Evolutionary conservation across 2,888 invertebrate species (phyloP).

Genomic region (Drosophila falleni): DNA sequence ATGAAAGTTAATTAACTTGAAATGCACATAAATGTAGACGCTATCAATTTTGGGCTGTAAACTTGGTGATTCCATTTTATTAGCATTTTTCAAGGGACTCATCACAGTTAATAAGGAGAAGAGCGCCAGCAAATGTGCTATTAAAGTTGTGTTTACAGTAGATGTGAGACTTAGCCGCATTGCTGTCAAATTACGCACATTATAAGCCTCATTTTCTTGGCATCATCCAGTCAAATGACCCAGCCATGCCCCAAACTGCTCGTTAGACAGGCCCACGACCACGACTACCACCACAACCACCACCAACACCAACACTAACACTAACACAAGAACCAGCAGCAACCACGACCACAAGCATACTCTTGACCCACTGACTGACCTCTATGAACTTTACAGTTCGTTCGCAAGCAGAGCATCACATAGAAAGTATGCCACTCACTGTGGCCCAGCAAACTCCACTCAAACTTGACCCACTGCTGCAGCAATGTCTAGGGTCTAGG

Average conservation of each 20-base stretch:
- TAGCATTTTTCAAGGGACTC: conserved; percentile 44
- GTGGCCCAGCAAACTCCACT: conserved; percentile 31
- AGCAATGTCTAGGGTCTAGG: conserved; percentile 27
- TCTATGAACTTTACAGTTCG: conserved; percentile 42
- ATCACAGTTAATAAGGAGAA: conserved; percentile 37
- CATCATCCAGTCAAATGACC: conserved; percentile 48
- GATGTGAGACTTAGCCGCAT: conserved; percentile 25
- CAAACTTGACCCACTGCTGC: conserved; percentile 59
- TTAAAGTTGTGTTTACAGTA: conserved; percentile 47
- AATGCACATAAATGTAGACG: conserved; percentile 14
- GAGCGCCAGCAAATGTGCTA: conserved; percentile 29
- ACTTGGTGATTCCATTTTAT: conserved; percentile 40
- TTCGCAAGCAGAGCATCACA: conserved; percentile 1
- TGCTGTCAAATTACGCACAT: conserved; percentile 62
- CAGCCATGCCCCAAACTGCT: conserved; percentile 59
- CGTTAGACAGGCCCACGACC: conserved; percentile 42
- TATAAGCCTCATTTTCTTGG: conserved; percentile 60
- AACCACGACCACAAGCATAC: conserved; percentile 6
- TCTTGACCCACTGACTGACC: conserved; percentile 45
- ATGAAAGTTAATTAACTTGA: conserved; percentile 31
- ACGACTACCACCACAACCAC: not conserved
- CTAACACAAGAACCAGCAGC: too few species aligned
- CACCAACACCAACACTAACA: too few species aligned
- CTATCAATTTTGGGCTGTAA: conserved; percentile 29
- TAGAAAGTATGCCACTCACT: conserved; percentile 24